phyloP scores from a whole-genome alignment of 2,888 invertebrate genomes.

The Zygaena filipendulae region DNA sequence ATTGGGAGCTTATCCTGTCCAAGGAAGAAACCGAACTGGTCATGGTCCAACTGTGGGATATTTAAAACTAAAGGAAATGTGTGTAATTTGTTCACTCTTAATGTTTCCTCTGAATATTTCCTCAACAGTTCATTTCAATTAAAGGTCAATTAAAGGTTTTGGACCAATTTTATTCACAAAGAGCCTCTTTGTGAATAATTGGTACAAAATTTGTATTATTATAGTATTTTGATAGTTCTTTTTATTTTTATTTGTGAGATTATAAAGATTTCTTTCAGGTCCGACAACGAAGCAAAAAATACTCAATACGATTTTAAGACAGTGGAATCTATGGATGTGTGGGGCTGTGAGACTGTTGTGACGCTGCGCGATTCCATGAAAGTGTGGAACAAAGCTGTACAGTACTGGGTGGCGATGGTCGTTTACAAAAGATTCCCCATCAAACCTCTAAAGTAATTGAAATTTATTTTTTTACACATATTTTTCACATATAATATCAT shows the following conservation, averaged over 20 bases:
- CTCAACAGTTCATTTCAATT: too few species aligned
- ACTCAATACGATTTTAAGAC: conserved; percentile 80
- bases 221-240: too few species aligned
- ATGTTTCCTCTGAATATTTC: too few species aligned
- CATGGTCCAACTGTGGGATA: conserved; percentile 85
- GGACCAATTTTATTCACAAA: too few species aligned
- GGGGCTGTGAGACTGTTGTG: conserved; percentile 82
- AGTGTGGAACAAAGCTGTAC: conserved; percentile 95
- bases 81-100: too few species aligned
- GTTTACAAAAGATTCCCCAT: conserved; percentile 87
- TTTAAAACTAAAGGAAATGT: conserved; percentile 69
- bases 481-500: too few species aligned
- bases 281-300: conserved; percentile 52
- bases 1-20: conserved; percentile 89
- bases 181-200: too few species aligned
- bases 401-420: conserved; percentile 95
- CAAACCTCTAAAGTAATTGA: conserved; percentile 56
- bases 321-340: conserved; percentile 85
- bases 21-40: conserved; percentile 78
- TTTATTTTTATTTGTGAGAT: too few species aligned
- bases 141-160: too few species aligned
- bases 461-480: too few species aligned
- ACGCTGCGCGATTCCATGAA: conserved; percentile 91
- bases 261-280: conserved; percentile 38
- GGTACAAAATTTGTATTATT: too few species aligned